Conservation (phyloP, 1,140 invertebrate species). For the Euborellia annulipes region DNA sequence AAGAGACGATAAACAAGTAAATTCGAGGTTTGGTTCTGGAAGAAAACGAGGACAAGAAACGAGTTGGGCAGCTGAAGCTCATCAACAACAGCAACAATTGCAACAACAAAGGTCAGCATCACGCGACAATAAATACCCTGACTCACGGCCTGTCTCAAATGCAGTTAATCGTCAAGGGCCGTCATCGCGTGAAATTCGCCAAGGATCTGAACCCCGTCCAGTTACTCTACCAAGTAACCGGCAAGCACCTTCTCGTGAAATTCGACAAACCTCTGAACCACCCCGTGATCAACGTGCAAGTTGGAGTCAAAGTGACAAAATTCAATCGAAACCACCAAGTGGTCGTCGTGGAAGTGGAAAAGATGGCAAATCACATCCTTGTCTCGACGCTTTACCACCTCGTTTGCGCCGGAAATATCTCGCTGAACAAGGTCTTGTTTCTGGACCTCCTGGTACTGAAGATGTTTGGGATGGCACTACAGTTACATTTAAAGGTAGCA, state of each 20-base stretch:
- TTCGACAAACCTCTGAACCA: not conserved
- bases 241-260: not conserved
- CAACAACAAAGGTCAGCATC: slow-evolving; percentile 23
- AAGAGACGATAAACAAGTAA: slow-evolving; percentile 26
- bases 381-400: slow-evolving; percentile 32
- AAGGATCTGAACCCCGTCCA: slow-evolving; percentile 34
- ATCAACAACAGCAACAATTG: slow-evolving; percentile 22
- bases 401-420: slow-evolving; percentile 34
- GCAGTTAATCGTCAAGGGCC: slow-evolving; percentile 1
- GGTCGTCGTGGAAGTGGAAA: slow-evolving; percentile 27
- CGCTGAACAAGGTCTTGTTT: slow-evolving; percentile 29
- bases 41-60: not conserved
- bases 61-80: slow-evolving; percentile 12
- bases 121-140: slow-evolving; percentile 24
- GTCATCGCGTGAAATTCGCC: slow-evolving; percentile 11
- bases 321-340: slow-evolving; percentile 35
- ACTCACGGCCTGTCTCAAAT: slow-evolving; percentile 3
- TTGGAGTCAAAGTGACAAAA: slow-evolving; percentile 24
- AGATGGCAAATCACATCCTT: slow-evolving; percentile 20
- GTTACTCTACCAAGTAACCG: no score
- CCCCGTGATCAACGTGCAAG: not conserved
- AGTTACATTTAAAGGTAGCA: slow-evolving; percentile 28
- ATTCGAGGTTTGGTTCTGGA: not conserved
- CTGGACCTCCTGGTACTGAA: slow-evolving; percentile 24
- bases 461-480: slow-evolving; percentile 33